Evolutionary conservation across 1,140 invertebrate genomes (phyloP).

Genomic region (Episyrphus balteatus): DNA sequence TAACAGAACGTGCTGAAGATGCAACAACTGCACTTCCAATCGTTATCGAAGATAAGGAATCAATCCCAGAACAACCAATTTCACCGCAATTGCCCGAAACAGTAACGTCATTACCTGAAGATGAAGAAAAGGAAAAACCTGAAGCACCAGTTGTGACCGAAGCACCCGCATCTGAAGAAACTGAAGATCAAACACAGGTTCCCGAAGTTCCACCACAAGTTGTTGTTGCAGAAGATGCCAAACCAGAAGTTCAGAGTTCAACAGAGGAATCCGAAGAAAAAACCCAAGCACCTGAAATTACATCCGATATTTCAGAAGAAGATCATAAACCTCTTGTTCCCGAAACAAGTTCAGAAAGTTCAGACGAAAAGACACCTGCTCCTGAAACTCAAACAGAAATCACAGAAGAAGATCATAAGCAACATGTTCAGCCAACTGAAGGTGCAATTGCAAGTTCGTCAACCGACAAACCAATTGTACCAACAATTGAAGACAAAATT

Average conservation of each 20-base stretch:
- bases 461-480: background rate
- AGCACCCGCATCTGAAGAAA: background rate
- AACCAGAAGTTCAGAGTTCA: background rate
- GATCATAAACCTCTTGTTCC: background rate
- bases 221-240: background rate
- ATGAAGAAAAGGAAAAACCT: background rate
- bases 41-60: background rate
- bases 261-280: background rate
- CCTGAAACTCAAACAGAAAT: conserved; percentile 4
- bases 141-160: background rate
- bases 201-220: background rate
- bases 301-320: background rate
- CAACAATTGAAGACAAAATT: background rate
- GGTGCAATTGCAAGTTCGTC: conserved; percentile 5
- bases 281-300: background rate
- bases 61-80: background rate
- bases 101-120: background rate
- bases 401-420: conserved; percentile 2
- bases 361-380: background rate
- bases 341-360: background rate
- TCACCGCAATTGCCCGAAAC: background rate
- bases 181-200: background rate
- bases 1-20: conserved; percentile 7
- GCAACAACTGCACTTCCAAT: background rate
- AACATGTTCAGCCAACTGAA: conserved; percentile 8